Conservation (phyloP, 1,140 invertebrate genomes). For the Melitaea cinxia region DNA sequence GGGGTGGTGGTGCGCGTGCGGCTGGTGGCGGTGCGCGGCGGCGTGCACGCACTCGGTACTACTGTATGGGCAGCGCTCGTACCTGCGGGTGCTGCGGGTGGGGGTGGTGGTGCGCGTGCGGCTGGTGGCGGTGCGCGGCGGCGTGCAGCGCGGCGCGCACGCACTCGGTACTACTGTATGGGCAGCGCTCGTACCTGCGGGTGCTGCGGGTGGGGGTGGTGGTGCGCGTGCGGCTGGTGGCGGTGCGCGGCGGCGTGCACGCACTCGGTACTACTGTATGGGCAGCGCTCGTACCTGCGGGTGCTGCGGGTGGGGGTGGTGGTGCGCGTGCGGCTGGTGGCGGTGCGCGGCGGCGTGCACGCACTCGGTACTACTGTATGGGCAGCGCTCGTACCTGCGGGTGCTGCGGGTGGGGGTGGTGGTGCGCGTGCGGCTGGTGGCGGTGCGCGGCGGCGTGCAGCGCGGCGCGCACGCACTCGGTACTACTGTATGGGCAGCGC, state of each 20-base stretch:
- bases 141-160: neutral
- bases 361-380: too few relatives aligned
- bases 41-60: slow-evolving; percentile 92
- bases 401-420: slow-evolving; percentile 13
- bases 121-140: neutral
- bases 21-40: slow-evolving; percentile 43
- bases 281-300: neutral
- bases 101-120: neutral
- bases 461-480: slow-evolving; percentile 90
- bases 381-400: slow-evolving; percentile 27
- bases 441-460: slow-evolving; percentile 83
- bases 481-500: slow-evolving; percentile 79
- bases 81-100: slow-evolving; percentile 80
- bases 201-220: slow-evolving; percentile 12
- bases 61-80: slow-evolving; percentile 91
- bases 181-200: slow-evolving; percentile 27
- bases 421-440: slow-evolving; percentile 31
- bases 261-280: too few relatives aligned
- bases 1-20: slow-evolving; percentile 18
- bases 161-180: neutral
- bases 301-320: neutral
- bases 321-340: neutral
- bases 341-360: too few relatives aligned
- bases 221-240: slow-evolving; percentile 30
- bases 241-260: slow-evolving; percentile 83